phyloP scores from a whole-genome alignment of 1,140 invertebrate species.

The Leptopilina boulardi region DNA sequence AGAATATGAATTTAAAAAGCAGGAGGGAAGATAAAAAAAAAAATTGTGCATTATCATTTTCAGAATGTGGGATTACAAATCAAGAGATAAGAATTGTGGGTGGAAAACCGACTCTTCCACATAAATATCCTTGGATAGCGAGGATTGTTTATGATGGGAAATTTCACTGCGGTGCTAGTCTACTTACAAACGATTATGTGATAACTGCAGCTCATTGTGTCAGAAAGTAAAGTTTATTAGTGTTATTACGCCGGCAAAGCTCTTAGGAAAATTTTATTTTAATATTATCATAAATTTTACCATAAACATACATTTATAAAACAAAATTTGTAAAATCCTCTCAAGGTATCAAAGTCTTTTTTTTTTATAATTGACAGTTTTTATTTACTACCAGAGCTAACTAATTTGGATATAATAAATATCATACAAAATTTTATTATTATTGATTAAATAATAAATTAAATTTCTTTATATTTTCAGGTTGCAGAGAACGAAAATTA shows the following conservation, averaged over 20 bases:
- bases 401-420: too few relatives aligned
- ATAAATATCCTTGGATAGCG: constrained; percentile 92
- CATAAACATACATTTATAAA: not conserved
- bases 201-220: constrained; percentile 83
- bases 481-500: constrained; percentile 85
- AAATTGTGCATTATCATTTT: constrained; percentile 50
- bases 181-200: constrained; percentile 84
- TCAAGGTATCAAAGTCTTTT: too few relatives aligned
- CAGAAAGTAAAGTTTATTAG: constrained; percentile 73
- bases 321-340: too few relatives aligned
- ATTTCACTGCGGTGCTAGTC: constrained; percentile 92
- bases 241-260: not conserved
- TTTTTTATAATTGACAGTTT: too few relatives aligned
- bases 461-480: constrained; percentile 67
- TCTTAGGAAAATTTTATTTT: not conserved
- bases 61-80: constrained; percentile 84
- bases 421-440: not conserved
- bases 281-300: not conserved
- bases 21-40: not conserved
- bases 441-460: not conserved
- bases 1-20: too few relatives aligned
- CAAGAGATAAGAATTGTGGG: constrained; percentile 86
- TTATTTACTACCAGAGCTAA: too few relatives aligned
- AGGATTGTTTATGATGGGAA: constrained; percentile 89
- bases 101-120: constrained; percentile 85